Evolutionary conservation across 2,797 vertebrate species (phyloP), one percentile per base, ranked within the genome.

Genomic region (Syndactyla subalaris): DNA sequence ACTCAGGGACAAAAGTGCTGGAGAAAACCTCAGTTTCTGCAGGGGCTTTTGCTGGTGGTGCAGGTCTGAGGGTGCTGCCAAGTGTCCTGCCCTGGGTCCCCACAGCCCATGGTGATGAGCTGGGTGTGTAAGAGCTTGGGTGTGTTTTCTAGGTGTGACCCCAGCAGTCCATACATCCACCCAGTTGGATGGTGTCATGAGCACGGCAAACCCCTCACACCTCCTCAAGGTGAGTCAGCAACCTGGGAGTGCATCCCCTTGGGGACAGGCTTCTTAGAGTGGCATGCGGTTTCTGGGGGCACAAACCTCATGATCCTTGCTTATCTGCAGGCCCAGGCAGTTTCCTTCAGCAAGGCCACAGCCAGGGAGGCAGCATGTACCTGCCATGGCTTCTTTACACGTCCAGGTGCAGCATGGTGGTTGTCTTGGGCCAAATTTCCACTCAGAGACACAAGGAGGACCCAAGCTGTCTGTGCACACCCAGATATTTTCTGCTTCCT

Each of bases 131-230:
- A 94, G 41, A 51, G 34, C 61, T 39, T 27, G 83, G 68, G 9
- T 97, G 57, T 98, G 82, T 94, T 45, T 97, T 96, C 84, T 96
- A 99, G 99, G 99, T 99, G 99, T 98, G 99, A 99, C 91, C 97
- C 99, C 94, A 99, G 98, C 97, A 99, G 99, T 95, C 99, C 99
- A 0, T 99, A 99, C 97, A 99, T 99, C 96, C 99, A 99, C 94
- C 99, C 99, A 2, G 99, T 99, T 70, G 99, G 99, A 96, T 99
- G 99, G 99, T 99, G 99, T 97, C 98, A 99, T 95, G 99, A 99
- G 95, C 98, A 99, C 5, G 98, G 98, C 96, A 99, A 99, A 84
- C 98, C 99, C 7, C 98, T 99, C 88, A 99, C 99, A 14, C 99
- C 99, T 84, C 99, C 99, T 72, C 99, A 99, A 98, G 99, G 99